Evolutionary conservation across 1,140 invertebrate genomes (phyloP).

Genomic region (Heliconius himera): DNA sequence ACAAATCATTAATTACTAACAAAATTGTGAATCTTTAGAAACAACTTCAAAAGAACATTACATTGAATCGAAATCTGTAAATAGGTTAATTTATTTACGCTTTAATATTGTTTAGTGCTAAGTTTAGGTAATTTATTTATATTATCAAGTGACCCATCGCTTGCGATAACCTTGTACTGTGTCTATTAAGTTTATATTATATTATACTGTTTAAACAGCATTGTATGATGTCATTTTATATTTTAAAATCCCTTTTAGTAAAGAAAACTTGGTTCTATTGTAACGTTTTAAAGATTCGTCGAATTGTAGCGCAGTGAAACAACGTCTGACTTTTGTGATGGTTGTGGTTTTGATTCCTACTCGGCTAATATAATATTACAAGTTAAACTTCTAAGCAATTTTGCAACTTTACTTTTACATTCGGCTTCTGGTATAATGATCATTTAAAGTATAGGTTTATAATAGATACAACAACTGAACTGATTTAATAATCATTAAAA

Average conservation of each 20-base stretch:
- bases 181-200: constrained; percentile 9
- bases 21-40: neutral
- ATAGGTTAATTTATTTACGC: constrained; percentile 3
- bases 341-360: too few species aligned
- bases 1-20: neutral
- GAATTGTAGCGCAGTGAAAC: too few species aligned
- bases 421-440: too few species aligned
- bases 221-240: neutral
- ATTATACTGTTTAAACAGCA: neutral
- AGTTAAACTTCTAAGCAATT: too few species aligned
- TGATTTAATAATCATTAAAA: too few species aligned
- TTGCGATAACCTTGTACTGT: neutral
- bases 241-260: neutral
- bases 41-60: neutral
- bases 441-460: too few species aligned
- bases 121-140: constrained; percentile 2
- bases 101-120: neutral
- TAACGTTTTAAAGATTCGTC: too few species aligned
- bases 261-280: too few species aligned
- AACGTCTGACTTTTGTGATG: too few species aligned
- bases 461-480: too few species aligned
- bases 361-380: too few species aligned
- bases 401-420: too few species aligned
- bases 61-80: neutral
- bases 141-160: neutral